Evolutionary conservation across 1,140 invertebrate genomes (phyloP).

Genomic region (Sesamia nonagrioides): DNA sequence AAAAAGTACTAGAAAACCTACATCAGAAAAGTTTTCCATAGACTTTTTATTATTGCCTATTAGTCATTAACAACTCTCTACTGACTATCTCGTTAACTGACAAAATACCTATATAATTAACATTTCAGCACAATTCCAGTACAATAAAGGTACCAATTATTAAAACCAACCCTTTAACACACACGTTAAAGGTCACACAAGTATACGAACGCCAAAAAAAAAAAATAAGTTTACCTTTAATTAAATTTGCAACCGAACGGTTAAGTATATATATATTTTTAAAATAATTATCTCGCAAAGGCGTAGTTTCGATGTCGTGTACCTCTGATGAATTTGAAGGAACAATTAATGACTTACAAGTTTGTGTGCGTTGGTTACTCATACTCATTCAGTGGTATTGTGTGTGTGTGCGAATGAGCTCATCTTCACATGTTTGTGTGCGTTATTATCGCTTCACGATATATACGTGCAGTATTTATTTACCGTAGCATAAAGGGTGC

Average conservation of each 20-base stretch:
- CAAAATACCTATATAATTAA: neutral
- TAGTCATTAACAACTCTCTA: too few species aligned
- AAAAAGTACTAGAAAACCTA: too few species aligned
- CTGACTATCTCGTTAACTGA: neutral
- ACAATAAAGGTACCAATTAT: conserved; percentile 19
- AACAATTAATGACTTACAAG: conserved; percentile 44
- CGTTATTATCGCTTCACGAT: conserved; percentile 41
- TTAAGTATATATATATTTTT: conserved; percentile 30
- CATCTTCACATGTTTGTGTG: conserved; percentile 12
- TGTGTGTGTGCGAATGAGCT: conserved; percentile 1
- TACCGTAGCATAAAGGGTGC: conserved; percentile 37
- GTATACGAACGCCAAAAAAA: conserved; percentile 45
- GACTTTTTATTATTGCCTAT: too few species aligned
- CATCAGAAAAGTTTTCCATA: too few species aligned
- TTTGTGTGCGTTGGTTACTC: conserved; percentile 1
- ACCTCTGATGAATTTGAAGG: conserved; percentile 48
- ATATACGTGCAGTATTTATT: conserved; percentile 43
- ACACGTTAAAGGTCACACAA: conserved; percentile 45
- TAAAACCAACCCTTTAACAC: conserved; percentile 31
- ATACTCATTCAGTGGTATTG: too few species aligned
- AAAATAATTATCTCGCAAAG: conserved; percentile 40
- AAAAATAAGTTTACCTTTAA: conserved; percentile 22
- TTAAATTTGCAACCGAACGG: conserved; percentile 39
- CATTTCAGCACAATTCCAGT: neutral
- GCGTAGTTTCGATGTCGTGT: conserved; percentile 37